These are phyloP conservation scores for Euwallacea similis DNA, from an alignment of 1,140 invertebrate species.

Conservation along the genomic window DNA sequence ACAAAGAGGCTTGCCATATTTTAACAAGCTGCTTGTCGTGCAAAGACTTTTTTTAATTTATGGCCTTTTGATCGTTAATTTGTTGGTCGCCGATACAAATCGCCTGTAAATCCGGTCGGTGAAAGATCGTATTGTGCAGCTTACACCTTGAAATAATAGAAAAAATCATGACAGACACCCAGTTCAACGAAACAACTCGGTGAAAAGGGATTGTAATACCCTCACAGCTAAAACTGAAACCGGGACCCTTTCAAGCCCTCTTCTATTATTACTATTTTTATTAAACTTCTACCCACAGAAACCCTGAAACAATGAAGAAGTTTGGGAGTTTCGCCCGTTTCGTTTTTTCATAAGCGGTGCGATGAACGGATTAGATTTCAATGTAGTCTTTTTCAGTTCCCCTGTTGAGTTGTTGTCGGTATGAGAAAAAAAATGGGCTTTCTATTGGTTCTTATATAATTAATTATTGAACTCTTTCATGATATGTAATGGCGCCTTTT, in stretches of 20 bases:
- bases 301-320: constrained; percentile 6
- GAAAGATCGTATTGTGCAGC: constrained; percentile 5
- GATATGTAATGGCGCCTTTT: too few relatives aligned
- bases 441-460: too few relatives aligned
- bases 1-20: neutral
- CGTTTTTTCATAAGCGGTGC: constrained; percentile 4
- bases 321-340: constrained; percentile 6
- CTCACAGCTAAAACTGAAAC: constrained; percentile 5
- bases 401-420: too few relatives aligned
- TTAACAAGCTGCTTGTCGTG: neutral
- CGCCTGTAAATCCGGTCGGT: neutral
- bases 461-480: too few relatives aligned
- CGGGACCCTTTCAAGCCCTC: constrained; percentile 6
- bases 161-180: constrained; percentile 7
- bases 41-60: neutral
- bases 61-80: neutral
- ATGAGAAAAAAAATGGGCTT: too few relatives aligned
- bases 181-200: constrained; percentile 1
- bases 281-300: constrained; percentile 14
- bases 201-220: constrained; percentile 10
- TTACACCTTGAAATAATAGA: constrained; percentile 15
- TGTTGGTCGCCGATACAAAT: neutral
- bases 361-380: constrained; percentile 1
- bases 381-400: too few relatives aligned
- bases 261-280: constrained; percentile 12